Conservation (phyloP, 2,797 vertebrate species). For the Premnoplex brunnescens region DNA sequence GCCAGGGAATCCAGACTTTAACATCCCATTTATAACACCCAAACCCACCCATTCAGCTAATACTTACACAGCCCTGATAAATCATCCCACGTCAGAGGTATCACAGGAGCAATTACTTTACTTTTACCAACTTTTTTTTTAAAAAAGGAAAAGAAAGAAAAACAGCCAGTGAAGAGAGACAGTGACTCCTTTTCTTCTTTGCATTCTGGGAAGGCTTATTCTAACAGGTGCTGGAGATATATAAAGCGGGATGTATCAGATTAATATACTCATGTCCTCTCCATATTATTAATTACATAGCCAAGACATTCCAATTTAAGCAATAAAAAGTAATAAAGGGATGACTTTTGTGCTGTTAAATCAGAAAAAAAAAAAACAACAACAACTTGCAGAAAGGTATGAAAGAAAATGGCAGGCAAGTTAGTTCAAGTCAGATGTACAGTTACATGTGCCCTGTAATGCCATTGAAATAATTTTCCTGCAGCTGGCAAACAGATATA, state of each 20-base stretch:
- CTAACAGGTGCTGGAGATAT: background rate
- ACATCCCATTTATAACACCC: slow-evolving; percentile 20
- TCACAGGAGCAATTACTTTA: background rate
- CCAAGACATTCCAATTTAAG: background rate
- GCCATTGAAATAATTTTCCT: background rate
- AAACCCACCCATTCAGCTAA: slow-evolving; percentile 41
- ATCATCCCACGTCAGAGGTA: background rate
- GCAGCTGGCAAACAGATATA: background rate
- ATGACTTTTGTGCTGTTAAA: background rate
- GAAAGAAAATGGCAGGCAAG: background rate
- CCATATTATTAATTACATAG: background rate
- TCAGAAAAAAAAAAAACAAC: background rate
- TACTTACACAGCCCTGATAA: background rate
- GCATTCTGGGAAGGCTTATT: background rate
- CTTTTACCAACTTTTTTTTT: background rate
- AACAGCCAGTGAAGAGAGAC: background rate
- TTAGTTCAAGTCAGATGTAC: background rate
- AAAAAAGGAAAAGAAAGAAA: background rate
- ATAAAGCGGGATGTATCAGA: background rate
- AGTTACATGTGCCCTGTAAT: background rate
- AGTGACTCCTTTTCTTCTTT: background rate
- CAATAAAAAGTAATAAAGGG: background rate
- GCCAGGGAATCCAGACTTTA: background rate
- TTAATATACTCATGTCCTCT: background rate
- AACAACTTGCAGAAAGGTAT: background rate